These are phyloP conservation scores for Thereva unica DNA, from an alignment of 2,888 invertebrate genomes.

Conservation along the genomic window DNA sequence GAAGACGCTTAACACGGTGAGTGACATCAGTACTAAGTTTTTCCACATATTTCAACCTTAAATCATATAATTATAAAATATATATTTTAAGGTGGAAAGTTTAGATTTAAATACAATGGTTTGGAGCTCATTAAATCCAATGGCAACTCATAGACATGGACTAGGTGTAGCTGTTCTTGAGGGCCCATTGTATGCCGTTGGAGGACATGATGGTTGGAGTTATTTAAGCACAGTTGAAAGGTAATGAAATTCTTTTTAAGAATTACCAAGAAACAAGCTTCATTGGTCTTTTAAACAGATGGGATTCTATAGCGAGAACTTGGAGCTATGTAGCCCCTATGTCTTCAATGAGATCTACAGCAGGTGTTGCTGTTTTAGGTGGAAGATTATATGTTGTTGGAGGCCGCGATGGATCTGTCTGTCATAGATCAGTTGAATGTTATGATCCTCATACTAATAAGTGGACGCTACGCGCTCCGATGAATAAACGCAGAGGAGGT, in stretches of 20 bases:
- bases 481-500: slow-evolving; percentile 84
- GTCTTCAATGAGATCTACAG: slow-evolving; percentile 82
- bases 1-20: slow-evolving; percentile 87
- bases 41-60: not conserved
- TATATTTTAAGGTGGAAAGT: slow-evolving; percentile 69
- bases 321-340: slow-evolving; percentile 92
- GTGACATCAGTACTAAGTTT: not conserved
- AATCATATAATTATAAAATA: slow-evolving; percentile 10
- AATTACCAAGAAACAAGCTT: slow-evolving; percentile 5
- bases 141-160: slow-evolving; percentile 88
- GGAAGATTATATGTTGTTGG: slow-evolving; percentile 88
- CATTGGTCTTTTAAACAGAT: slow-evolving; percentile 59
- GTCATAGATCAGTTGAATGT: slow-evolving; percentile 87
- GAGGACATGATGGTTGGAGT: slow-evolving; percentile 90
- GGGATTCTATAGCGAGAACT: slow-evolving; percentile 84
- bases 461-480: slow-evolving; percentile 84
- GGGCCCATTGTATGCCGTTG: slow-evolving; percentile 87
- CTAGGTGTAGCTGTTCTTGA: slow-evolving; percentile 77
- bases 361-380: slow-evolving; percentile 86
- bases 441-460: slow-evolving; percentile 74
- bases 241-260: slow-evolving; percentile 45
- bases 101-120: slow-evolving; percentile 78
- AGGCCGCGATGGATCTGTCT: slow-evolving; percentile 89
- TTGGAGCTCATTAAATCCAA: slow-evolving; percentile 82
- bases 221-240: slow-evolving; percentile 91